Base-by-base conservation (phyloP, 2,888 invertebrate species). In the Actias luna region DNA sequence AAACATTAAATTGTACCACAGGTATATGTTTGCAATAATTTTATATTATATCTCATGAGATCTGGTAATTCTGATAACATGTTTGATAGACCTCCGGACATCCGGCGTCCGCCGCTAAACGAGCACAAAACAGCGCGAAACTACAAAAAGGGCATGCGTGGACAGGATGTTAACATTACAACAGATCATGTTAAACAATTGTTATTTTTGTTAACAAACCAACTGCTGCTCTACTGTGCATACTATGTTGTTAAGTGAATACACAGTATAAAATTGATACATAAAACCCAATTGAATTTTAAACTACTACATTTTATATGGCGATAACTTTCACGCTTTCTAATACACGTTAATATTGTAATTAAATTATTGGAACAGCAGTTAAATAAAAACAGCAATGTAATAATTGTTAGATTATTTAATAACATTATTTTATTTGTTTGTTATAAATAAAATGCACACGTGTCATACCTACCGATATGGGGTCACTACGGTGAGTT, bases 81-180 rank as follows among this genome's bases (percentile, higher is more conserved):
- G 70, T 52, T 52, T 68, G 71, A 65, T 62, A 65, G 46, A 59
- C 61, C 64, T 67, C 71, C 83, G 84, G 80, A 84, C 75, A 78
- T 85, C 86, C 85, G 84, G 72, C 72, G 79, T 77, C 76, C 78
- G 77, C 72, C 70, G 71, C 71, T 70, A 73, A 67, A 67, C 72
- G 68, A 72, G 78, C 73, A 80, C 77, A 79, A 82, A 85, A 84
- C 80, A 80, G 75, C 73, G 77, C 82, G 69, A 84, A 84, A 82
- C 68, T 64, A 78, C 77, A 83, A 81, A 85, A 84, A 75, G 77
- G 76, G 72, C 73, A 68, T 69, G 72, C 72, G 71, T 68, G 70
- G 71, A 68, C 79, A 77, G 80, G 76, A 82, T 78, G 82, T 80
- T 71, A 75, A 78, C 81, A 77, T 79, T 78, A 75, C 73, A 72